Base-by-base conservation (phyloP, 2,888 invertebrate genomes). In the Thyatira batis region DNA sequence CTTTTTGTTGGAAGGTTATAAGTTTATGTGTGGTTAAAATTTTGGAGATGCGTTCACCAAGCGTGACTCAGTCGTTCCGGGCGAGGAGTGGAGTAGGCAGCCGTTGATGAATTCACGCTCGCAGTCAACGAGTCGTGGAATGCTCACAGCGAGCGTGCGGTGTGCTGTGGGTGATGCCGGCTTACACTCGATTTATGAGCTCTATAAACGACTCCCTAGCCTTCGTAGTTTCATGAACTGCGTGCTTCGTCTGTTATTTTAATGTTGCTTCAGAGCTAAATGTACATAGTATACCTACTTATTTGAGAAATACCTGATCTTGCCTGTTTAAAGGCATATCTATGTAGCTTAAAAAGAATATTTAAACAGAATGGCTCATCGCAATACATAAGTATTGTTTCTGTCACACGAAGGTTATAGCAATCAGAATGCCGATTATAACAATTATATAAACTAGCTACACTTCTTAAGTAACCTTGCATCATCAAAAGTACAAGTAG, bases 171-270 rank as follows among this genome's bases (percentile, higher is more conserved):
- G 55, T 67, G 64, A 63, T 68, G 73, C 64, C 62, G 68, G 67
- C 74, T 76, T 70, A 74, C 65, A 61, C 66, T 58, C 72, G 71
- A 80, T 78, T 82, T 80, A 80, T 69, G 76, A 78, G 67, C 63
- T 74, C 71, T 78, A 74, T 74, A 75, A 80, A 77, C 75, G 73
- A 69, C 69, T 57, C 67, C 67, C 64, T 69, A 64, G 63, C 63
- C 69, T 67, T 63, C 64, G 60, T 67, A 39, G 39, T 13, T 33
- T 33, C 33, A 33, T 4, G 33, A 3, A 33, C 33, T 13, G 33
- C 13, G 3, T 3, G 11, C 33, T 33, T 33, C 33, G 13, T 33
- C 30, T n/a, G 4, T 30, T 30, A 30, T 10, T 30, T 30, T 30
- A 11, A 30, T n/a, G 30, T 2, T 33, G 33, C 33, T 33, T 33